Base-by-base conservation (phyloP, 2,797 vertebrate genomes). In the Sebastiscus tertius region DNA sequence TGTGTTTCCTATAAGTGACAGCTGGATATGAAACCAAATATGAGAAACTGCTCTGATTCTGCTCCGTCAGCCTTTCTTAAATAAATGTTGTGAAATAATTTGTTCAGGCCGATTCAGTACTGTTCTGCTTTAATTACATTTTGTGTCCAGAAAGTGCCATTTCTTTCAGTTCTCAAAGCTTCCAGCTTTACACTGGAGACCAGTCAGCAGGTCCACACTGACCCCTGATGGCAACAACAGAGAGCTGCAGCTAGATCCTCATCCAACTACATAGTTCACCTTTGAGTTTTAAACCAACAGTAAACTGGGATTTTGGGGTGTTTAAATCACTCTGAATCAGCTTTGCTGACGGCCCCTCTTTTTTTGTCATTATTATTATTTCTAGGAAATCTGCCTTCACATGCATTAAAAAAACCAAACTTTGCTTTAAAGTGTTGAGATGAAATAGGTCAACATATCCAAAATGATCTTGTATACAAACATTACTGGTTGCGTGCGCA, bases 181-280 rank as follows among this genome's bases (percentile, higher is more conserved):
- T 4, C 3, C 39, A 42, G 63, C 3, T 16, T 0, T 2, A 6
- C 26, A 16, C 2, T 58, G 33, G n/a, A 24, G 46, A 36, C 14
- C 54, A 61, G 58, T 1, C 31, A 1, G 56, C 20, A 42, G 72
- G 52, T 70, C 29, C 81, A 89, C 78, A 89, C 72, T 85, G 90
- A 84, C 88, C 82, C 77, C 91, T 66, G 59, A 6, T 27, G 87
- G 70, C 34, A 55, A 18, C 4, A 34, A 6, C 5, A 4, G 2
- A 7, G 29, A 75, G 14, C 70, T 79, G 71, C 83, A 81, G 8
- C 14, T 34, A 9, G 2, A 14, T 63, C n/a, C 61, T 36, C 12
- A 13, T 18, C 58, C 58, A 29, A 18, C 26, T 29, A 52, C 27
- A 20, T 0, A 52, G 49, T 52, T n/a, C 49, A 52, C 20, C 49